These are phyloP conservation scores for Pygoscelis adeliae DNA, from an alignment of 2,113 vertebrate species.

Conservation along the genomic window DNA sequence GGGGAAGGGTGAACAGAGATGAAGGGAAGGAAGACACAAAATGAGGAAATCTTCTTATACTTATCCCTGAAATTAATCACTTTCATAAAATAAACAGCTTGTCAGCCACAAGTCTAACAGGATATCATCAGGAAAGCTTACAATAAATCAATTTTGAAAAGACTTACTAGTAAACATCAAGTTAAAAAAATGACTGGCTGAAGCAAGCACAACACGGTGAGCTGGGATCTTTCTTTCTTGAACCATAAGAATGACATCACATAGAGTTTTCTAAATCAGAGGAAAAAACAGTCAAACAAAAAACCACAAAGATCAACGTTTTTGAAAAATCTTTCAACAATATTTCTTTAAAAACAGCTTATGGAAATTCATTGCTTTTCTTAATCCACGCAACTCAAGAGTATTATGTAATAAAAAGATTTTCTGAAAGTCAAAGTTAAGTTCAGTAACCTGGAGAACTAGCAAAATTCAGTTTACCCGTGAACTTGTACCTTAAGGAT, in stretches of 20 bases:
- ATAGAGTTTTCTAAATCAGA: conserved; percentile 86
- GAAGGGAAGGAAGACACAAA: not conserved
- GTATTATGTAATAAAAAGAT: not conserved
- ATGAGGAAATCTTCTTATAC: not conserved
- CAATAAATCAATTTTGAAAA: not conserved
- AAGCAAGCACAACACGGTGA: conserved; percentile 93
- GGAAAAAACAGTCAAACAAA: not conserved
- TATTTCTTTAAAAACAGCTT: not conserved
- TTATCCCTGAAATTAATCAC: not conserved
- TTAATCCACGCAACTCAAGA: not conserved
- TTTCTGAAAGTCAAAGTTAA: not conserved
- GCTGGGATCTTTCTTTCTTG: conserved; percentile 92
- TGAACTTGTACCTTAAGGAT: not conserved
- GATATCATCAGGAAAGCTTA: not conserved
- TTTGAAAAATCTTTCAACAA: not conserved
- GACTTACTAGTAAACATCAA: conserved; percentile 98
- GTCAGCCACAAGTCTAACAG: not conserved
- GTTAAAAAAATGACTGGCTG: conserved; percentile 96
- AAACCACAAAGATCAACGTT: not conserved
- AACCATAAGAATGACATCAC: conserved; percentile 94
- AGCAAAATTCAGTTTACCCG: not conserved
- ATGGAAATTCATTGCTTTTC: not conserved
- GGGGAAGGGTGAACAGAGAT: not conserved
- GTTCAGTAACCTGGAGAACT: not conserved
- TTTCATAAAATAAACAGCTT: not conserved